phyloP scores from a whole-genome alignment of 2,797 vertebrate species.

The Leptoclinus maculatus region DNA sequence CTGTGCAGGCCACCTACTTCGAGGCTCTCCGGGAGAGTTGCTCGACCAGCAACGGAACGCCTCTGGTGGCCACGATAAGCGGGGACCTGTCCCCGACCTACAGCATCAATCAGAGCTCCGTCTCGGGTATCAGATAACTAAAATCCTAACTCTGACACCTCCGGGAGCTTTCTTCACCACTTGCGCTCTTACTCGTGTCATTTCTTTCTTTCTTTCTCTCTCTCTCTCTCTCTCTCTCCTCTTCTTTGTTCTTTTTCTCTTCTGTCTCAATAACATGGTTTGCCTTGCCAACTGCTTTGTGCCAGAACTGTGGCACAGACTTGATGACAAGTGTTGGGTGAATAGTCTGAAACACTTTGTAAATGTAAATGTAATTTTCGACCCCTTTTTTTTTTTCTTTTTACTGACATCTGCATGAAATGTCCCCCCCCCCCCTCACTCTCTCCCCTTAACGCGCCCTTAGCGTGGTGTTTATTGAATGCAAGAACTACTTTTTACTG shows the following conservation, averaged over 20 bases:
- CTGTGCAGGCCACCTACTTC: conserved; percentile 98
- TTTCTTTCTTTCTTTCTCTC: conserved; percentile 17
- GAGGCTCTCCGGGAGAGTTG: conserved; percentile 93
- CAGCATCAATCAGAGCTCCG: conserved; percentile 92
- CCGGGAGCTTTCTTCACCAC: conserved; percentile 81
- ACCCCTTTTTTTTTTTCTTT: conserved; percentile 60
- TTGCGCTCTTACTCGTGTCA: conserved; percentile 83
- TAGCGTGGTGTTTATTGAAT: conserved; percentile 85
- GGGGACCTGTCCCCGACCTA: conserved; percentile 87
- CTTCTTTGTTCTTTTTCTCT: conserved; percentile 10
- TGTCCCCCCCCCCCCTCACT: conserved; percentile 45
- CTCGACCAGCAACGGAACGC: conserved; percentile 96
- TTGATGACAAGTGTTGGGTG: conserved; percentile 83
- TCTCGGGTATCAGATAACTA: conserved; percentile 99
- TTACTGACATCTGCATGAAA: conserved; percentile 85
- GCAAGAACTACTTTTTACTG: conserved; percentile 89
- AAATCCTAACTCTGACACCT: conserved; percentile 73
- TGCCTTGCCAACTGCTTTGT: conserved; percentile 86
- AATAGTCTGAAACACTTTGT: conserved; percentile 86
- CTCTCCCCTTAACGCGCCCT: conserved; percentile 68
- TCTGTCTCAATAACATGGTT: conserved; percentile 77
- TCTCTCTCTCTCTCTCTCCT: not conserved
- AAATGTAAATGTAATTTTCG: conserved; percentile 85
- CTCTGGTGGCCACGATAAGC: conserved; percentile 89
- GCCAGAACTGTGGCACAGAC: conserved; percentile 81